Evolutionary conservation across 2,113 vertebrate species (phyloP).

Genomic region (Nematolebias whitei): DNA sequence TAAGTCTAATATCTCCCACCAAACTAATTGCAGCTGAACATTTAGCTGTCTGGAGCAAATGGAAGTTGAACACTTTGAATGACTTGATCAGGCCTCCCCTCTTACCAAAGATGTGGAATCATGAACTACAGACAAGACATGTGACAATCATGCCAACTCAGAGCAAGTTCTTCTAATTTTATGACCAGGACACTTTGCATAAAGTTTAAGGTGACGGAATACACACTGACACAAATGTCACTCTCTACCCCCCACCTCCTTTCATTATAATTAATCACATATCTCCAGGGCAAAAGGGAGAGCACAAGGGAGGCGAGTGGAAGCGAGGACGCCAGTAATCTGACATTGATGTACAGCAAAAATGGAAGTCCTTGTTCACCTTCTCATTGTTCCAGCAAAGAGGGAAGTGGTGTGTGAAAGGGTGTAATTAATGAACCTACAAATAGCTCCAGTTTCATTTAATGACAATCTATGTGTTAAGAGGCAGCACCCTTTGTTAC

Average conservation of each 20-base stretch:
- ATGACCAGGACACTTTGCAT: slow-evolving; percentile 60
- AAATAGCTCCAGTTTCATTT: slow-evolving; percentile 75
- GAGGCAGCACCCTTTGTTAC: slow-evolving; percentile 70
- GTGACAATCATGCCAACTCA: slow-evolving; percentile 42
- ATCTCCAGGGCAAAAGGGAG: slow-evolving; percentile 52
- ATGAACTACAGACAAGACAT: slow-evolving; percentile 15
- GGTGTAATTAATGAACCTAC: slow-evolving; percentile 79
- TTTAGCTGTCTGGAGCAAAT: slow-evolving; percentile 31
- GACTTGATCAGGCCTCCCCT: slow-evolving; percentile 25
- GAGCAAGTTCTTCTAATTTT: slow-evolving; percentile 55
- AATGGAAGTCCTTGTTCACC: slow-evolving; percentile 75
- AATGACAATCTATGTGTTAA: slow-evolving; percentile 78
- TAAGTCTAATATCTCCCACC: slow-evolving; percentile 31
- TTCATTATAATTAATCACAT: slow-evolving; percentile 72
- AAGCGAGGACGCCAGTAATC: slow-evolving; percentile 60
- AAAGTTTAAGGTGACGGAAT: slow-evolving; percentile 69
- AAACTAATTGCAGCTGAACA: slow-evolving; percentile 45
- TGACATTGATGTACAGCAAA: slow-evolving; percentile 75
- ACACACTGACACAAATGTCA: slow-evolving; percentile 62
- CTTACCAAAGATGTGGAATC: slow-evolving; percentile 15
- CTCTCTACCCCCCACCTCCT: slow-evolving; percentile 16
- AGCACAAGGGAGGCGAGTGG: slow-evolving; percentile 34
- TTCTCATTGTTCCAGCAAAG: slow-evolving; percentile 69
- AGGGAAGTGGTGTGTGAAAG: slow-evolving; percentile 75
- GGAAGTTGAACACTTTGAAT: slow-evolving; percentile 5